Percentiles rank a stretch among this genome's conserved stretches.
Evolutionary conservation across 2,888 invertebrate genomes (phyloP).

Genomic region (Eristalis arbustorum): DNA sequence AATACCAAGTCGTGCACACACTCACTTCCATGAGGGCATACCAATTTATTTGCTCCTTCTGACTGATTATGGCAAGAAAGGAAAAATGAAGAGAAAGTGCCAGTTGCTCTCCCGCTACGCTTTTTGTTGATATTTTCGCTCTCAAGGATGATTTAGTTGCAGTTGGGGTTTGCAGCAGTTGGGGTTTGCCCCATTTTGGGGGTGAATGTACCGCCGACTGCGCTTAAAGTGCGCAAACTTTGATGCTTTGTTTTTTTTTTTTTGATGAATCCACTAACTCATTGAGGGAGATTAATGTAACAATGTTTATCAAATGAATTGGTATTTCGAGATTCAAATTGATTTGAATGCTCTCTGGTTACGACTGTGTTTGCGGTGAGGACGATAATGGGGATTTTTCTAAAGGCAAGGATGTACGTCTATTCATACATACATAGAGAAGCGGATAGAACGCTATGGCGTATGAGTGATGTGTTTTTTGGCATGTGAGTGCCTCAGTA

Average conservation of each 20-base stretch:
- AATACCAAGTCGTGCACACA: slow-evolving; percentile 24
- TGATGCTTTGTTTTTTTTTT: background rate
- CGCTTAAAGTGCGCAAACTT: background rate
- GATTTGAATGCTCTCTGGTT: background rate
- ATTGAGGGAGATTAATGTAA: background rate
- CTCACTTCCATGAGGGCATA: slow-evolving; percentile 7
- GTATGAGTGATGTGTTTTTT: background rate
- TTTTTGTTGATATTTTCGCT: background rate
- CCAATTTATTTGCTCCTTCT: slow-evolving; percentile 44
- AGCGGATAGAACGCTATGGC: background rate
- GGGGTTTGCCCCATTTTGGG: background rate
- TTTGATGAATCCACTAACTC: background rate
- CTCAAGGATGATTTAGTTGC: slow-evolving; percentile 37
- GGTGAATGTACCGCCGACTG: background rate
- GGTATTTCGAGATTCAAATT: background rate
- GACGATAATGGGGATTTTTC: background rate
- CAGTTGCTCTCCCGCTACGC: background rate
- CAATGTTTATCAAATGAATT: background rate
- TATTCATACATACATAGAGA: background rate
- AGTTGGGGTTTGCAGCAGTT: background rate
- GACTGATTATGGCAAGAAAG: slow-evolving; percentile 28
- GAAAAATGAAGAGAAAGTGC: background rate
- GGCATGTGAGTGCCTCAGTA: background rate
- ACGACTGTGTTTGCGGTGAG: background rate
- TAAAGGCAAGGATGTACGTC: background rate